These are phyloP conservation scores for Beroe ovata DNA, from an alignment of 37 sponge, comb jelly and placozoan species.

Conservation along the genomic window DNA sequence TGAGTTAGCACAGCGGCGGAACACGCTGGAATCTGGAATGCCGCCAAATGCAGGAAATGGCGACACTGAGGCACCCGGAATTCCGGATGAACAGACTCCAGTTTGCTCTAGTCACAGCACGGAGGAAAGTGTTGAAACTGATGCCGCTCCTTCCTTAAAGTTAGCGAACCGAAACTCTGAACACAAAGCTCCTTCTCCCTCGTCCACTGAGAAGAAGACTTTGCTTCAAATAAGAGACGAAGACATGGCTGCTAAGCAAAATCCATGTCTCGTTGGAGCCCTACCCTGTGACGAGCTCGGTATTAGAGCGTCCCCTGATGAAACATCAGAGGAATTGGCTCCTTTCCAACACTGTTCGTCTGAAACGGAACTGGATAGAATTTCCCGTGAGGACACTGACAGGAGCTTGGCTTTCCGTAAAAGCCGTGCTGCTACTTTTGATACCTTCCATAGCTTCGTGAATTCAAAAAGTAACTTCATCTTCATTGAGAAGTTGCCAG, in stretches of 20 bases:
- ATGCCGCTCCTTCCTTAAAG: not conserved
- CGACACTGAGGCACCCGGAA: not conserved
- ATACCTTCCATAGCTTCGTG: not conserved
- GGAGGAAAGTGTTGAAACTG: not conserved
- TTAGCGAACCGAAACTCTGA: not conserved
- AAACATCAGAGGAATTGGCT: not conserved
- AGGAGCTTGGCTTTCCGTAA: not conserved
- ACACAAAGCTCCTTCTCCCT: not conserved
- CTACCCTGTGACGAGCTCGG: not conserved
- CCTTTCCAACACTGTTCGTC: not conserved
- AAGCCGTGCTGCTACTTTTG: not conserved
- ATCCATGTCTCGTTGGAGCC: too few relatives aligned
- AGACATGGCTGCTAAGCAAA: not conserved
- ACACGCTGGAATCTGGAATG: too few relatives aligned
- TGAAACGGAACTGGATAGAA: slow-evolving; percentile 8
- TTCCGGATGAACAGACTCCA: not conserved
- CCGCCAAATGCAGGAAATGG: too few relatives aligned
- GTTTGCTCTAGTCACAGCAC: not conserved
- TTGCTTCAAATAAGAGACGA: not conserved
- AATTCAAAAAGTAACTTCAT: slow-evolving; percentile 23
- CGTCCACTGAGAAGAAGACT: not conserved
- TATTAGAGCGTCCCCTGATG: not conserved
- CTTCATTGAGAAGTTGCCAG: slow-evolving; percentile 10
- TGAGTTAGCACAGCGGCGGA: not conserved
- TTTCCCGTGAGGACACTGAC: not conserved